phyloP scores from a whole-genome alignment of 1,140 invertebrate species.

The Listronotus oregonensis region DNA sequence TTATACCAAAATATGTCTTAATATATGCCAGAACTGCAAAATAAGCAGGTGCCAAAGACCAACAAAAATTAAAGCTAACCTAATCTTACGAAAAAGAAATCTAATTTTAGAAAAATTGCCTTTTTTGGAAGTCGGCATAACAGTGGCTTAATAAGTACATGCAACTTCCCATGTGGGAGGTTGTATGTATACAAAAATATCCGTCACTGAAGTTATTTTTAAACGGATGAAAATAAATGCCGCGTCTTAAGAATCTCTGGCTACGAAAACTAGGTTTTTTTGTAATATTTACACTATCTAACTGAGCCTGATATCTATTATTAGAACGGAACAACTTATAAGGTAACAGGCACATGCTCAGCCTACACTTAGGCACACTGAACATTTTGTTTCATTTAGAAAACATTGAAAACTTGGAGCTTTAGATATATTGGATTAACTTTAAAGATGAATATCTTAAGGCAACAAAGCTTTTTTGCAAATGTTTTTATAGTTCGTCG shows the following conservation, averaged over 20 bases:
- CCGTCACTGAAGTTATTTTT: constrained; percentile 40
- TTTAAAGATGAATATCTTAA: too few species aligned
- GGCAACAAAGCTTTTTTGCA: too few species aligned
- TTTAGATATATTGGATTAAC: too few species aligned
- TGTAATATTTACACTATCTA: constrained; percentile 41
- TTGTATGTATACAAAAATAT: constrained; percentile 30
- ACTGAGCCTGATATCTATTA: constrained; percentile 8
- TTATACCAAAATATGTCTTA: too few species aligned
- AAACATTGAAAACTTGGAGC: too few species aligned
- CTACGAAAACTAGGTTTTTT: constrained; percentile 34
- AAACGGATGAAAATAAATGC: constrained; percentile 38
- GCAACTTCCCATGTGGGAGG: constrained; percentile 32
- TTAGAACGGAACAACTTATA: constrained; percentile 29
- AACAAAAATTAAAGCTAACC: too few species aligned
- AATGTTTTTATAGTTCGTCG: too few species aligned
- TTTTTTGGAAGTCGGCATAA: constrained; percentile 23
- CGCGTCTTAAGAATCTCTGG: constrained; percentile 19
- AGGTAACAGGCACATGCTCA: constrained; percentile 7
- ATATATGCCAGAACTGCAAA: too few species aligned
- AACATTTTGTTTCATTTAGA: too few species aligned
- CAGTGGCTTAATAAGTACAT: constrained; percentile 32
- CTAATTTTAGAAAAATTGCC: constrained; percentile 35
- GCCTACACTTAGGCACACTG: too few species aligned
- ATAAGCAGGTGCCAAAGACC: too few species aligned
- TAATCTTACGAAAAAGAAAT: background rate